Conservation (phyloP, 2,888 invertebrate species). For the Melipona bicolor region DNA sequence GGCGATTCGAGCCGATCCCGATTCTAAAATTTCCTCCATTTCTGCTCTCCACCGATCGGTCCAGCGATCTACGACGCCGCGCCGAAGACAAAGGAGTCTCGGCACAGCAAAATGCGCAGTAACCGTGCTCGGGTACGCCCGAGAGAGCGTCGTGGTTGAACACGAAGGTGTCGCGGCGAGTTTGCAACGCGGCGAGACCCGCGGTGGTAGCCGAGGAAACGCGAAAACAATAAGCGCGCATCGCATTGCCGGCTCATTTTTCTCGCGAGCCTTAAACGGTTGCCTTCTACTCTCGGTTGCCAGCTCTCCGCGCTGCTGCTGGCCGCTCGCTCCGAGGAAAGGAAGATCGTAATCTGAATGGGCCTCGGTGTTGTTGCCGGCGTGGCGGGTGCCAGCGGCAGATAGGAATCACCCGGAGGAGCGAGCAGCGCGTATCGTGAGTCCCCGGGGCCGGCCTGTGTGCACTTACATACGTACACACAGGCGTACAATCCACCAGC, state of each 20-base stretch:
- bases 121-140: background rate
- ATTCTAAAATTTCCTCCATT: background rate
- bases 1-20: background rate
- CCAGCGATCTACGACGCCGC: background rate
- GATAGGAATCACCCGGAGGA: slow-evolving; percentile 75
- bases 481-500: slow-evolving; percentile 73
- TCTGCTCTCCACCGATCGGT: background rate
- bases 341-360: slow-evolving; percentile 78
- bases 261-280: slow-evolving; percentile 44
- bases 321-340: slow-evolving; percentile 41
- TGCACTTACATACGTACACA: slow-evolving; percentile 68
- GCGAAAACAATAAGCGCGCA: slow-evolving; percentile 48
- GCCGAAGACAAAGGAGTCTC: slow-evolving; percentile 31
- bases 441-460: slow-evolving; percentile 46
- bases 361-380: slow-evolving; percentile 70
- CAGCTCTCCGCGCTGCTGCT: too few relatives aligned
- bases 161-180: slow-evolving; percentile 54
- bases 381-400: slow-evolving; percentile 76
- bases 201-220: background rate
- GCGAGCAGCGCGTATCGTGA: slow-evolving; percentile 53
- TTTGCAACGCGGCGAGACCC: slow-evolving; percentile 34
- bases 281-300: background rate
- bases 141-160: background rate
- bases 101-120: slow-evolving; percentile 42
- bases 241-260: slow-evolving; percentile 39